phyloP scores from a whole-genome alignment of 53 echinoderm and acorn worm genomes.

The Temnopleurus reevesii region DNA sequence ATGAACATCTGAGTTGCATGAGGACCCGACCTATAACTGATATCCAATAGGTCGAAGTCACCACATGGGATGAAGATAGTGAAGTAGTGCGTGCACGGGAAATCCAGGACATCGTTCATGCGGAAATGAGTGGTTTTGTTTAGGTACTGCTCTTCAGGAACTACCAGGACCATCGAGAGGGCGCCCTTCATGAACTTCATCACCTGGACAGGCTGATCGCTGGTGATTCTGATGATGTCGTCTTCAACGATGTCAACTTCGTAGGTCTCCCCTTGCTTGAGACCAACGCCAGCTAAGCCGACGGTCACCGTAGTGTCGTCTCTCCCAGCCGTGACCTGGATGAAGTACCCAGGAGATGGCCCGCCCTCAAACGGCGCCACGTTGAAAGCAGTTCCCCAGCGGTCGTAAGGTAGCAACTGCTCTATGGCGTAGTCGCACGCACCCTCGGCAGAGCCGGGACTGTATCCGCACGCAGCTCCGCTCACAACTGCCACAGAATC shows the following conservation, averaged over 20 bases:
- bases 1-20: not conserved
- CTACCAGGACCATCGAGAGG: conserved; percentile 15
- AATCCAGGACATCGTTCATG: not conserved
- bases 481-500: not conserved
- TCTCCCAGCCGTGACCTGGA: conserved; percentile 23
- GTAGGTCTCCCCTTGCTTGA: conserved; percentile 7
- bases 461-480: conserved; percentile 40
- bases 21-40: no score
- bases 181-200: conserved; percentile 30
- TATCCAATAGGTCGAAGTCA: not conserved
- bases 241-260: not conserved
- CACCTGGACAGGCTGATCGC: conserved; percentile 40
- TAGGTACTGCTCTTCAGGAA: conserved; percentile 49
- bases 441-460: not conserved
- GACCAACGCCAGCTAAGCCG: not conserved
- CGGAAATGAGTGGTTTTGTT: not conserved
- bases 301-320: conserved; percentile 9
- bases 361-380: conserved; percentile 19
- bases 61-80: conserved; percentile 16
- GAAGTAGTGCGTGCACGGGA: conserved; percentile 17
- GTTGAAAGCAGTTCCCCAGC: conserved; percentile 36
- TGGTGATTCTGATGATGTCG: conserved; percentile 6
- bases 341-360: not conserved
- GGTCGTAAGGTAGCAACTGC: conserved; percentile 43
- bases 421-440: conserved; percentile 32